Evolutionary conservation across 2,113 vertebrate genomes (phyloP).

Genomic region (Oryzias woworae): DNA sequence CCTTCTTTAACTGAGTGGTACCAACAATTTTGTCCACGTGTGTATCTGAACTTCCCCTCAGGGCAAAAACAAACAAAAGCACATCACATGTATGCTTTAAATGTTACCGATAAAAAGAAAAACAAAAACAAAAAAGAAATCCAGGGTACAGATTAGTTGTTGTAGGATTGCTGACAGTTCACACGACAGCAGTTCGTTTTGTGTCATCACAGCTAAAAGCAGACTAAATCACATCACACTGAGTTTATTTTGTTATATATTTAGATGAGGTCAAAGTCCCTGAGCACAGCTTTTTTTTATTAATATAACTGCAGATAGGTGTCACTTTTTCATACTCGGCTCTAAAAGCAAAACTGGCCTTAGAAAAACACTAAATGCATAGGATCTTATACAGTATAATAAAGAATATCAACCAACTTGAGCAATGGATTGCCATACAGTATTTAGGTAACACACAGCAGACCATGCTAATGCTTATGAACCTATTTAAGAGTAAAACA

Average conservation of each 20-base stretch:
- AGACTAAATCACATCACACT: constrained; percentile 53
- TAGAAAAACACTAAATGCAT: constrained; percentile 39
- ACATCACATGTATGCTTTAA: constrained; percentile 33
- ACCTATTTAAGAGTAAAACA: constrained; percentile 23
- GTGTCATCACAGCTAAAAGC: constrained; percentile 54
- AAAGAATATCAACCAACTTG: constrained; percentile 45
- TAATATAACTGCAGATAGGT: constrained; percentile 50
- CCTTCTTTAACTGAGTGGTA: too few species aligned
- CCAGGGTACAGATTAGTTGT: constrained; percentile 29
- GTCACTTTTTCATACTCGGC: constrained; percentile 57
- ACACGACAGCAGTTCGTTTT: constrained; percentile 11
- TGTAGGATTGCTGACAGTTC: constrained; percentile 10
- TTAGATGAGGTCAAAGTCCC: constrained; percentile 65
- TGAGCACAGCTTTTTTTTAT: constrained; percentile 66
- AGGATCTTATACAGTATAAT: constrained; percentile 57
- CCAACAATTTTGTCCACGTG: too few species aligned
- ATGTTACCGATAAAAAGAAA: constrained; percentile 28
- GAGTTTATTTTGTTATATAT: constrained; percentile 21
- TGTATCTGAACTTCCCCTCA: constrained; percentile 26
- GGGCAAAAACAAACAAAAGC: constrained; percentile 27
- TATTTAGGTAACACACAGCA: constrained; percentile 70
- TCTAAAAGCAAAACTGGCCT: constrained; percentile 60
- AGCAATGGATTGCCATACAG: constrained; percentile 41
- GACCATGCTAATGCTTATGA: constrained; percentile 43
- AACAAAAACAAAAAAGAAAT: constrained; percentile 26